Base-by-base conservation (phyloP, 2,888 invertebrate species). In the Nasonia oneida region DNA sequence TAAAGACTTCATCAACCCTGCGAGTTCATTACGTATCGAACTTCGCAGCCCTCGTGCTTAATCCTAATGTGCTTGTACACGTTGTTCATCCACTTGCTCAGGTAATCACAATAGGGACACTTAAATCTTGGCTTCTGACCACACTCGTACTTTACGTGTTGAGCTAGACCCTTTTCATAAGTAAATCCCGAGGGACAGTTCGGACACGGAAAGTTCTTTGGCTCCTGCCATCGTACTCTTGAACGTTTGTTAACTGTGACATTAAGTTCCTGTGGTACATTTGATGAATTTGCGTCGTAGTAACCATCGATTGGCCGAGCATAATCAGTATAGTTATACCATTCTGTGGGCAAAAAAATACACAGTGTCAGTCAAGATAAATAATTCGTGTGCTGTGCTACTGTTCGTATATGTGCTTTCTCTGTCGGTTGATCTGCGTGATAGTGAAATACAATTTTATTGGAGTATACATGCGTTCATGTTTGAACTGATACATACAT, bases 71-170 rank as follows among this genome's bases (percentile, higher is more conserved):
- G 92, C 42, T 88, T 89, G 67, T 92, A 91, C 50, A 92, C 88
- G 78, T 91, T 91, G 1, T 91, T 91, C 4, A 91, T 91, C 71
- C 91, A 91, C 80, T 92, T 92, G 88, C 90, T 90, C 23, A 88
- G 88, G 12, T 91, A 81, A 0, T 90, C 88, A 87, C 94, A 94
- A 85, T 91, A 92, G 37, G 92, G 92, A 83, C 94, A 94, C 87
- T 90, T 90, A 89, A 93, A 94, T 84, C 92, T 89, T 3, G 93
- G 93, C 71, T 91, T 90, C 79, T 92, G 91, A n/a, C 93, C 93
- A 84, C 94, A 94, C 87, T 93, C 93, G 89, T 91, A 76, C n/a
- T 85, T 81, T 4, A 76, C 6, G 53, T 85, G 85, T 14, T 70
- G 70, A 5, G 18, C 15, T n/a, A 85, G 29, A 23, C 79, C 78